These are phyloP conservation scores for Pissodes strobi DNA, from an alignment of 1,140 invertebrate species.

Conservation along the genomic window DNA sequence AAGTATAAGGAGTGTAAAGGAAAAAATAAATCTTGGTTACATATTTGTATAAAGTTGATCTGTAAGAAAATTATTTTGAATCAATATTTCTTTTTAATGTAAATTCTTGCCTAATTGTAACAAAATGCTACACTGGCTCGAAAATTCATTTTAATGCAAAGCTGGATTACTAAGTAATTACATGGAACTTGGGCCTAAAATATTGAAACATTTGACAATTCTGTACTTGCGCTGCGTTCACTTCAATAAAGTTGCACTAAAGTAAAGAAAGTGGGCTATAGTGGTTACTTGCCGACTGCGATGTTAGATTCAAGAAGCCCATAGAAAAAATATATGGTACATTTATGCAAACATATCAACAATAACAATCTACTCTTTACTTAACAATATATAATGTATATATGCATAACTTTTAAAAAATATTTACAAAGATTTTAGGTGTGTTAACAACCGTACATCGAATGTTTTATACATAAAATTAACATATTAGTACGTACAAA, in stretches of 20 bases:
- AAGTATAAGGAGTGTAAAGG: constrained; percentile 1
- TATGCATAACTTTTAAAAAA: constrained; percentile 24
- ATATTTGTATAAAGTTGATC: too few relatives aligned
- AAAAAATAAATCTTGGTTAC: too few relatives aligned
- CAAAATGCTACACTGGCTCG: too few relatives aligned
- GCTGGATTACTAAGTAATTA: too few relatives aligned
- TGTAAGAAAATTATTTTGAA: too few relatives aligned
- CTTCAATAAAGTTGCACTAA: background rate
- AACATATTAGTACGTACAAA: constrained; percentile 28
- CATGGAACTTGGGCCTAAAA: too few relatives aligned
- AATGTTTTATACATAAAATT: constrained; percentile 9
- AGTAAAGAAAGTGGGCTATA: background rate
- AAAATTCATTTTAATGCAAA: too few relatives aligned
- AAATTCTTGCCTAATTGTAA: too few relatives aligned
- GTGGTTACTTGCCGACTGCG: constrained; percentile 4
- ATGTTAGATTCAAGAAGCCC: background rate
- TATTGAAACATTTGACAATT: too few relatives aligned
- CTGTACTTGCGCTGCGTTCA: background rate
- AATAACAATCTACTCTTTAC: constrained; percentile 37
- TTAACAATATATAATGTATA: constrained; percentile 30
- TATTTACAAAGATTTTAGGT: constrained; percentile 14
- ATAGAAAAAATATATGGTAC: constrained; percentile 23
- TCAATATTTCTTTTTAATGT: too few relatives aligned
- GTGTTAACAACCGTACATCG: constrained; percentile 30
- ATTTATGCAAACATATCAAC: constrained; percentile 41